Evolutionary conservation across 2,797 vertebrate genomes (phyloP).

Genomic region (Danio kyathit): DNA sequence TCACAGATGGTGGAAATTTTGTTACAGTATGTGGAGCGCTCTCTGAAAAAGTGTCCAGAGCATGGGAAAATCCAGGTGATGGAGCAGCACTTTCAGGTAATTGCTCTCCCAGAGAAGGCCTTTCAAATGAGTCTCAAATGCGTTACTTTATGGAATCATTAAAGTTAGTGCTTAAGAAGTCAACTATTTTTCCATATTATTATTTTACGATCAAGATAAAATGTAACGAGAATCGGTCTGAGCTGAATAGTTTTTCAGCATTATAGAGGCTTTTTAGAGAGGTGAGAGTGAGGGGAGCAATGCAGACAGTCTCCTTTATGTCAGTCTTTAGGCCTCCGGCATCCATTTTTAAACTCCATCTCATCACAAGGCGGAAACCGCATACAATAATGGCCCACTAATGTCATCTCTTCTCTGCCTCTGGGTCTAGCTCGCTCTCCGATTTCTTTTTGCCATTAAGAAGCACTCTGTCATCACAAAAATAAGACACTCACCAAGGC

Average conservation of each 20-base stretch:
- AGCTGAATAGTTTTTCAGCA: neutral
- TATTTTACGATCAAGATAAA: neutral
- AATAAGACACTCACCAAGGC: conserved; percentile 35
- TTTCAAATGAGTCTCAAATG: neutral
- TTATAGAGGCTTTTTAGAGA: neutral
- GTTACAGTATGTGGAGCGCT: conserved; percentile 88
- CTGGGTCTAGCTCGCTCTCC: conserved; percentile 6
- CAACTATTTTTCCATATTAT: neutral
- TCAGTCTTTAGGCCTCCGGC: conserved; percentile 8
- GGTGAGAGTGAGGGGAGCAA: conserved; percentile 7
- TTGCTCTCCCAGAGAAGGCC: neutral
- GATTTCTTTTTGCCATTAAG: conserved; percentile 29
- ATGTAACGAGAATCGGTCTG: neutral
- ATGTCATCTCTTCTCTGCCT: conserved; percentile 43
- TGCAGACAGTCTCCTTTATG: conserved; percentile 4
- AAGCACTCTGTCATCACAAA: conserved; percentile 33
- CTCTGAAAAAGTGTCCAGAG: conserved; percentile 93
- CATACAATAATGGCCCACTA: conserved; percentile 29
- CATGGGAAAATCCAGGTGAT: conserved; percentile 96
- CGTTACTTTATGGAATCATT: neutral
- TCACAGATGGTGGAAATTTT: conserved; percentile 93
- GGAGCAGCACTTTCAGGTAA: conserved; percentile 97
- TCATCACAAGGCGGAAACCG: conserved; percentile 29
- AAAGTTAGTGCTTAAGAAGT: neutral
- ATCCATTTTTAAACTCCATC: conserved; percentile 33